These are phyloP conservation scores for Eublepharis macularius DNA, from an alignment of 2,113 vertebrate genomes.

Conservation along the genomic window DNA sequence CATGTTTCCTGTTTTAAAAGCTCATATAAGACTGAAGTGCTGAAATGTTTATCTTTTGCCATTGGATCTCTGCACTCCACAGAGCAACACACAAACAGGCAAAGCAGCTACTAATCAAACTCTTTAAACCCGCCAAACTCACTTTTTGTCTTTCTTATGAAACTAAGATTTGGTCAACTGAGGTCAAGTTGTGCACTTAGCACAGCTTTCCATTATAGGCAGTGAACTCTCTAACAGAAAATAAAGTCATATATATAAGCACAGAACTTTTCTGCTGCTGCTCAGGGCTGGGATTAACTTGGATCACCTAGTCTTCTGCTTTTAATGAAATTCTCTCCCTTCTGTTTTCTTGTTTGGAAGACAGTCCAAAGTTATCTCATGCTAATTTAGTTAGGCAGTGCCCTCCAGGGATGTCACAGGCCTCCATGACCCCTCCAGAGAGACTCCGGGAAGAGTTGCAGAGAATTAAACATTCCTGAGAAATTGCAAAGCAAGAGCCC, in stretches of 20 bases:
- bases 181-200: conserved; percentile 71
- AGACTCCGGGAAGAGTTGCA: conserved; percentile 76
- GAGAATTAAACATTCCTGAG: conserved; percentile 88
- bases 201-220: conserved; percentile 62
- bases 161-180: conserved; percentile 71
- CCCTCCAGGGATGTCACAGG: conserved; percentile 84
- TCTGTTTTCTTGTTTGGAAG: conserved; percentile 84
- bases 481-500: conserved; percentile 82
- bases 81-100: conserved; percentile 49
- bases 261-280: conserved; percentile 75
- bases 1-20: conserved; percentile 60
- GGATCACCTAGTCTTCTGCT: conserved; percentile 85
- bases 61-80: conserved; percentile 30
- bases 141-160: conserved; percentile 68
- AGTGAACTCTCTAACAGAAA: conserved; percentile 72
- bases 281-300: conserved; percentile 84
- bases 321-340: conserved; percentile 88
- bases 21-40: conserved; percentile 39
- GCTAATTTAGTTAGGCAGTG: conserved; percentile 87
- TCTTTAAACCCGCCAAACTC: conserved; percentile 64
- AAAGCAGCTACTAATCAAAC: conserved; percentile 55
- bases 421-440: conserved; percentile 83
- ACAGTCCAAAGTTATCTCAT: conserved; percentile 89
- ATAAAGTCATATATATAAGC: conserved; percentile 73
- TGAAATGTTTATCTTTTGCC: conserved; percentile 58